These are phyloP conservation scores for Lordiphosa clarofinis DNA, from an alignment of 1,140 invertebrate species.

Conservation along the genomic window DNA sequence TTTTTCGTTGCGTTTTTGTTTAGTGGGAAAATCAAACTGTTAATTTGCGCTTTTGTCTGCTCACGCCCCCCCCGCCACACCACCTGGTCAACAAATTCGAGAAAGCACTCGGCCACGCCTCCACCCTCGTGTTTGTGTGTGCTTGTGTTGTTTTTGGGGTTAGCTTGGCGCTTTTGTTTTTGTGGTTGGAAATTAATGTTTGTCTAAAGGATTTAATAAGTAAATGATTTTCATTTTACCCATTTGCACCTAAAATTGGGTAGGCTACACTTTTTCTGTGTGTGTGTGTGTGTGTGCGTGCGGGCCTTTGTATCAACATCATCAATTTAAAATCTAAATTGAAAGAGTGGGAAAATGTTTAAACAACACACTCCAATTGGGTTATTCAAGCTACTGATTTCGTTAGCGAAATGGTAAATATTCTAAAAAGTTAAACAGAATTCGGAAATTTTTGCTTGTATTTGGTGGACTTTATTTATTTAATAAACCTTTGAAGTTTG, in stretches of 20 bases:
- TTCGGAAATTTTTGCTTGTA: no score
- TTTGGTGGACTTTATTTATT: no score
- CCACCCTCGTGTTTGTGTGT: constrained; percentile 35
- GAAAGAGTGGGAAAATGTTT: no score
- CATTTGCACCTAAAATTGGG: constrained; percentile 10
- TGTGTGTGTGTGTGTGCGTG: no score
- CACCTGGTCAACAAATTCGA: constrained; percentile 27
- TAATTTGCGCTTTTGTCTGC: constrained; percentile 75
- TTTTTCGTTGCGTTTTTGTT: constrained; percentile 74
- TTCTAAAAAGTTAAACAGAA: no score
- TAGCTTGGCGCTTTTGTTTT: constrained; percentile 55
- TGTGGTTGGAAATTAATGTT: constrained; percentile 70
- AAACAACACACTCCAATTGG: no score
- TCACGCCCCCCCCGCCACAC: neutral
- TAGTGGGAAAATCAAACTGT: constrained; percentile 73
- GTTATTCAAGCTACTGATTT: no score
- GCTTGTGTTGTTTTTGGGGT: constrained; percentile 45
- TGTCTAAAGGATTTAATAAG: constrained; percentile 73
- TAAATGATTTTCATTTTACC: constrained; percentile 67
- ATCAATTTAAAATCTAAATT: no score
- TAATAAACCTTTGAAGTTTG: no score
- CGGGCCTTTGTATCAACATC: no score
- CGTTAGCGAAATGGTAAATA: no score
- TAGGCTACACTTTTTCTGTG: no score
- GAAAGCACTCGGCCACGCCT: constrained; percentile 61